Evolutionary conservation across 2,113 vertebrate genomes (phyloP), one percentile per base, ranked within the genome.

Genomic region (Accipiter cooperii): DNA sequence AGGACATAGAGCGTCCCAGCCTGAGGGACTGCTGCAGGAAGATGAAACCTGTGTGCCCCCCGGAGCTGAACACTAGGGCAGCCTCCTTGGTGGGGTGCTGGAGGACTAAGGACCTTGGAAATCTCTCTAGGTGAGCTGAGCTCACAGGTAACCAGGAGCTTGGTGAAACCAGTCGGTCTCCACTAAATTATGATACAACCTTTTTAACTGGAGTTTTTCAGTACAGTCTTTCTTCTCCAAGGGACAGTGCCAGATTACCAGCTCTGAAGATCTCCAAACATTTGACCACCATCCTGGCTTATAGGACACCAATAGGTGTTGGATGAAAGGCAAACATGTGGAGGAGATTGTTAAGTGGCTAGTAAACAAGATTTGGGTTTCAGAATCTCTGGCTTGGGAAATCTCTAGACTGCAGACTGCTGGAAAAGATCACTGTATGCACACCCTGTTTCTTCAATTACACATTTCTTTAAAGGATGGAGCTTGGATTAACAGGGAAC

Each of bases 311-410:
- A 58, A 63, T 63, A 88, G 71, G 68, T 84, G 68, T 10, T 81
- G 58, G 63, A 84, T 58, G 71, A 86, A 91, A 89, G 47, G 70
- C 34, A 92, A 65, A 95, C 36, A 36, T 24, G 28, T 65, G 49
- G 65, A 93, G 47, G 47, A 79, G 74, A 76, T 69, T 28, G 20
- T 79, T 87, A 81, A 91, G 80, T 77, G 77, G n/a, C 55, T 70
- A 74, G 65, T 71, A 91, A 95, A 89, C 21, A 71, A 96, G 78
- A 85, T 77, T 49, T 93, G 63, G 28, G 46, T 69, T 95, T 96
- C 84, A 61, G 38, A 61, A 91, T 90, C 58, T 85, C 31, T 65
- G 54, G 36, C 71, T 76, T 96, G 40, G 46, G 82, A 88, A 94
- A 80, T 70, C 70, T 94, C 75, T 88, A 77, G 64, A 31, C 42